Evolutionary conservation across 2,113 vertebrate genomes (phyloP).

Genomic region (Proteles cristata): DNA sequence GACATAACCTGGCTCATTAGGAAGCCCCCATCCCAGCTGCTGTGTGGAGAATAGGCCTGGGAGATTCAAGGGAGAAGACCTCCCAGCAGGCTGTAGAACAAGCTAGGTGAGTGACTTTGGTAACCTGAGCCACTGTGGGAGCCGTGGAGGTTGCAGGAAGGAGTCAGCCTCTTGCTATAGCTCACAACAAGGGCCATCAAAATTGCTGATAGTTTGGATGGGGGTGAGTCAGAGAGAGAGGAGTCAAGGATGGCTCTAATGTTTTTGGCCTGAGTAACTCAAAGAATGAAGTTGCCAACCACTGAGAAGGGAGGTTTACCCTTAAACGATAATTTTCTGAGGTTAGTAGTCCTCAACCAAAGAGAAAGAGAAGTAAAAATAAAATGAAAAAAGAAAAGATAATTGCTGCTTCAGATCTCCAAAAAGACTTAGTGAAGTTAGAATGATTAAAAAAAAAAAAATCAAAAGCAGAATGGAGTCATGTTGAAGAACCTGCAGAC

Average conservation of each 20-base stretch:
- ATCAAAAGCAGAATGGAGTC: not conserved
- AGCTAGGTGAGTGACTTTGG: too few species aligned
- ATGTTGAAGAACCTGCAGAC: not conserved
- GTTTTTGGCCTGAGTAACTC: not conserved
- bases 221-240: not conserved
- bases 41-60: not conserved
- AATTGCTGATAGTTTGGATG: not conserved
- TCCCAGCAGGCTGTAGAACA: not conserved
- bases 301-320: not conserved
- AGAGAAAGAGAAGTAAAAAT: not conserved
- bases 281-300: not conserved
- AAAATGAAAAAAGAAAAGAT: not conserved
- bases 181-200: not conserved
- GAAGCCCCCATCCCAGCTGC: not conserved
- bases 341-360: not conserved
- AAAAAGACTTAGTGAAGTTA: not conserved
- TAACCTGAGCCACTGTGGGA: too few species aligned
- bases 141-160: not conserved
- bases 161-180: not conserved
- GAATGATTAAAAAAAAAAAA: not conserved
- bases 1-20: not conserved
- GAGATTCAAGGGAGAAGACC: not conserved
- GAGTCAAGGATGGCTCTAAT: not conserved
- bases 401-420: not conserved
- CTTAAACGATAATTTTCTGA: not conserved